Conservation (phyloP, 2,113 vertebrate species). For the Bujurquina vittata region DNA sequence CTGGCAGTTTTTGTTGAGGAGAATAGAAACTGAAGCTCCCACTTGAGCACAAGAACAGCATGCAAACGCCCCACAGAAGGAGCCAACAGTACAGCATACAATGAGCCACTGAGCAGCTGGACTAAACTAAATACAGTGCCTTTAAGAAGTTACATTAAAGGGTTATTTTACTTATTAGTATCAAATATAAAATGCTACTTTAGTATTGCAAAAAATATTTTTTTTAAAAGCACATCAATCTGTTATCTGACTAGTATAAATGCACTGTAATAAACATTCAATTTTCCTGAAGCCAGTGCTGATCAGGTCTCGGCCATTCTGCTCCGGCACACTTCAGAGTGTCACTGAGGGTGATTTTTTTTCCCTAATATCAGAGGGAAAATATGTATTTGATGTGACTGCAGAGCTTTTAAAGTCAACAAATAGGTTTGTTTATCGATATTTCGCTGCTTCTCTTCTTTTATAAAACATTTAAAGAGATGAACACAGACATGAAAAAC, state of each 20-base stretch:
- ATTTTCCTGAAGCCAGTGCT: neutral
- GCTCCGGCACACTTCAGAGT: neutral
- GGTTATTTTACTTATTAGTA: neutral
- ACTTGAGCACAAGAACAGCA: neutral
- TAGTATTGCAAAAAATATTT: neutral
- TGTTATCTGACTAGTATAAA: neutral
- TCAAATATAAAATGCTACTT: neutral
- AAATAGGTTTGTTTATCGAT: neutral
- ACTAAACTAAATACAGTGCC: neutral
- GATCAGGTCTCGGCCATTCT: neutral
- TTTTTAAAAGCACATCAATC: neutral
- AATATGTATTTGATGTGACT: neutral
- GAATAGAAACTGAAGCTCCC: neutral
- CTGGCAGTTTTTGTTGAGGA: neutral
- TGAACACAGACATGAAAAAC: neutral
- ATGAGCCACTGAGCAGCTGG: neutral
- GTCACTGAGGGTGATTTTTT: no score
- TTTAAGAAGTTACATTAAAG: neutral
- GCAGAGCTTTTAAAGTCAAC: no score
- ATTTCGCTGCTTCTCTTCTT: constrained; percentile 5
- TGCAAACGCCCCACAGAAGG: neutral
- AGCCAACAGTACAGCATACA: neutral
- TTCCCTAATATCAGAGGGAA: neutral
- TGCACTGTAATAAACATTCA: neutral
- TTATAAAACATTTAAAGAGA: constrained; percentile 19